These are phyloP conservation scores for Varanus salvator DNA, from an alignment of 2,113 vertebrate species.

Conservation along the genomic window DNA sequence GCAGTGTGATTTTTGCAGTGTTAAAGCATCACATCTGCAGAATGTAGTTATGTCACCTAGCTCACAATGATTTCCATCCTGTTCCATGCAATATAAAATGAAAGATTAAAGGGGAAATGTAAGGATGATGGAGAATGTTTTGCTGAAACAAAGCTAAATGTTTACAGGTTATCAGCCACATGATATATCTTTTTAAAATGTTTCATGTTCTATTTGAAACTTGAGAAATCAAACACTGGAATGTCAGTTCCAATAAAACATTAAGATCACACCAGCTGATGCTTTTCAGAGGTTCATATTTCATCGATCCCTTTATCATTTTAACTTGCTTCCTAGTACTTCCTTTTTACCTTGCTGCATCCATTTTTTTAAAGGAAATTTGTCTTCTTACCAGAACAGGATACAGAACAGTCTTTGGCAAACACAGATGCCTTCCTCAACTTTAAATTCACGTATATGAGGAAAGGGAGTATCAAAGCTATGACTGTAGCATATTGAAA, in stretches of 20 bases:
- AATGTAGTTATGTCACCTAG: background rate
- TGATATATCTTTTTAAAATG: background rate
- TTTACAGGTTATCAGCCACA: background rate
- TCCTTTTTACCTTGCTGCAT: background rate
- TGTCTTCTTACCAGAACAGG: background rate
- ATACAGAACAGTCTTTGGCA: background rate
- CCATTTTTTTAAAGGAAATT: background rate
- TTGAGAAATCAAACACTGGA: conserved; percentile 19
- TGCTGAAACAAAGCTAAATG: background rate
- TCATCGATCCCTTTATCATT: conserved; percentile 1
- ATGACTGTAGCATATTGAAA: background rate
- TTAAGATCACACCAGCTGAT: background rate
- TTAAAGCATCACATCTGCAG: background rate
- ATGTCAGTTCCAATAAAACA: background rate
- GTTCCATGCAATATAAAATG: background rate
- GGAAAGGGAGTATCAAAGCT: background rate
- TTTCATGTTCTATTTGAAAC: conserved; percentile 1
- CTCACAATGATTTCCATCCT: background rate
- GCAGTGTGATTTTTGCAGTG: no score
- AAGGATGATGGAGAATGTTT: conserved; percentile 22
- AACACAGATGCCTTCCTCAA: background rate
- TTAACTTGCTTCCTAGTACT: conserved; percentile 3
- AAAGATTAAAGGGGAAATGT: background rate
- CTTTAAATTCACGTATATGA: background rate
- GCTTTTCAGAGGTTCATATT: background rate